Evolutionary conservation across 64 coral and sea anemone genomes (phyloP), one percentile per base, ranked within the genome.

Genomic region (Stichodactyla helianthus): DNA sequence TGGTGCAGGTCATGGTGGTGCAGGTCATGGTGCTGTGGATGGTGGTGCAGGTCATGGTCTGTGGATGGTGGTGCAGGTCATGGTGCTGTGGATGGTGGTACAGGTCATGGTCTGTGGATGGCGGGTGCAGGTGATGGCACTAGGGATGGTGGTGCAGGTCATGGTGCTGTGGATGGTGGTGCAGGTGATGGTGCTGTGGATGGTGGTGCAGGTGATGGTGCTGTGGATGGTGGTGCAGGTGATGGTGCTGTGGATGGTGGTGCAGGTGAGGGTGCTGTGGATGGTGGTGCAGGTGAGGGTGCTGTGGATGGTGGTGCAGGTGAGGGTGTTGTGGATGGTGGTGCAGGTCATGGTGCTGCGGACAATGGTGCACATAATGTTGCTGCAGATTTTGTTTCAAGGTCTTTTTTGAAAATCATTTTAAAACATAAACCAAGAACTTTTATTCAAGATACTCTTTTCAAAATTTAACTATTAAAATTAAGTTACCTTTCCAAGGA

Each of bases 401-500:
- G 35, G 35, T 44, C 35, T 3, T 44, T 44, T 44, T 44, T 44
- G 35, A 44, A 44, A 44, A 44, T 44, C 35, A 44, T 44, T 44
- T 44, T 44, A 3, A 44, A 44, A 44, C 35, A 44, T 44, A 44
- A 44, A 3, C 35, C 2, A 44, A 44, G 35, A 44, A 44, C 35
- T 44, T 3, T 44, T 44, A 44, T 44, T 44, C 35, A 44, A 44
- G 1, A 44, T 44, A 44, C 35, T 44, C 1, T 1, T 3, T 44
- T 44, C 22, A 50, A 53, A 3, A 52, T 79, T 35, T 50, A 18
- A 79, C 50, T 4, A 52, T 19, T 6, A 2, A 81, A 50, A 52
- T 8, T 18, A 81, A 18, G 14, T 13, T 93, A 99, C 97, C 97
- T 99, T 89, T 67, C 97, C 97, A 51, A 95, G 79, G 67, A 95